Conservation (phyloP, 2,113 vertebrate species). For the Hippocampus barbouri region DNA sequence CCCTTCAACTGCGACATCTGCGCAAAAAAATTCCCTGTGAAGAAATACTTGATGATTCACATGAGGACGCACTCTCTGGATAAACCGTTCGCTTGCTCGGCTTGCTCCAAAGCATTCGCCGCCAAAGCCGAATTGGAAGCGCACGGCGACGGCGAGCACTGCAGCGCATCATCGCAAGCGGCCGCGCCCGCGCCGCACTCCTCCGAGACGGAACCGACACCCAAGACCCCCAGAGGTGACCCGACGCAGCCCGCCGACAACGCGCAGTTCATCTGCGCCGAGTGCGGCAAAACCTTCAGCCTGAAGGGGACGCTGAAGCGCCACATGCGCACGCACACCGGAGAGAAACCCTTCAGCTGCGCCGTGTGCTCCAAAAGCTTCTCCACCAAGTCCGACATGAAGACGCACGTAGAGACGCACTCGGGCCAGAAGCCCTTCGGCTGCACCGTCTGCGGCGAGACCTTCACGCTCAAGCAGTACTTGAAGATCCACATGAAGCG, state of each 20-base stretch:
- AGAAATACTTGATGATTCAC: not conserved
- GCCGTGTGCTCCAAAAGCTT: not conserved
- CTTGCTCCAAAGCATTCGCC: not conserved
- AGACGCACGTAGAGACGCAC: constrained; percentile 1
- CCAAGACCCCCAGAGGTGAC: not conserved
- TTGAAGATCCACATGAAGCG: constrained; percentile 5
- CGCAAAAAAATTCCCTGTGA: not conserved
- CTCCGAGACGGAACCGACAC: not conserved
- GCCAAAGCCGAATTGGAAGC: not conserved
- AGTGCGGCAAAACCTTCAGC: not conserved
- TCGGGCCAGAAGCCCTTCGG: not conserved
- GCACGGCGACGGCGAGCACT: not conserved
- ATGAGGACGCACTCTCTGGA: not conserved
- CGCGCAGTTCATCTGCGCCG: constrained; percentile 1
- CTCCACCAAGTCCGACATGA: constrained; percentile 2
- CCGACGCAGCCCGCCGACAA: not conserved
- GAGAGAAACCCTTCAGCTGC: not conserved
- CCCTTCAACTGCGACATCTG: constrained; percentile 3
- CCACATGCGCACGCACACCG: constrained; percentile 3
- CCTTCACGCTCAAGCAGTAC: not conserved
- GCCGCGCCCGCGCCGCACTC: not conserved
- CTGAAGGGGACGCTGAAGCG: not conserved
- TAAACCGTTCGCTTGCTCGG: not conserved
- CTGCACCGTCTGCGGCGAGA: not conserved
- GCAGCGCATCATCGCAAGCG: not conserved